Evolutionary conservation across 2,113 vertebrate genomes (phyloP), one percentile per base, ranked within the genome.

Genomic region (Cervus canadensis): DNA sequence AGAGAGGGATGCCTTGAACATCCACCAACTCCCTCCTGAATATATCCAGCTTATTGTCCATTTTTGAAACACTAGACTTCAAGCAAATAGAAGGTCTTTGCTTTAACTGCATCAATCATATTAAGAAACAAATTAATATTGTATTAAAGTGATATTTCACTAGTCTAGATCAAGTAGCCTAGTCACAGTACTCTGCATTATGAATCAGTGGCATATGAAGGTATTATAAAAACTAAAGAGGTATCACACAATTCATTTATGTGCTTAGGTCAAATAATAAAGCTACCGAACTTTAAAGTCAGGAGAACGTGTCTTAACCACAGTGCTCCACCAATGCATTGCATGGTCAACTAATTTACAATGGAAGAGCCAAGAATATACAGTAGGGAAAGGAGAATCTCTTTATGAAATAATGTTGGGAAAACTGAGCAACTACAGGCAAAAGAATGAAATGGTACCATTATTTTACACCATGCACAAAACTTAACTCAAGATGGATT

Each of bases 1-100:
- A 98, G 30, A 99, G 48, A 1, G 97, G 97, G 0, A 98, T n/a
- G 3, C 95, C 98, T 0, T 95, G 95, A 78, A 98, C 59, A n/a
- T 43, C 81, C 52, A 97, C 96, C 45, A 98, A 64, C 28, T 98
- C 87, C 54, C 86, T 94, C 59, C 96, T 95, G 59, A 91, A 93
- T 48, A 93, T 0, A 59, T 48, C 21, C 2, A 1, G 30, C 6
- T 86, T 60, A 1, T 57, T 36, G 10, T 97, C 97, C 97, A 97
- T 96, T 83, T 71, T 62, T 16, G 12, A 62, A 6, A 87, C 9
- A 30, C 96, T 97, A 91, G 6, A 56, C 82, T 92, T 92, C 60
- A 90, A 95, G 84, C 56, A 85, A 92, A 91, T 10, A 3, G 2
- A 26, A 83, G 43, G 30, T 82, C 48, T 59, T 48, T 45, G 12